Base-by-base conservation (phyloP, 2,113 vertebrate genomes). In the Melanocharis versteri region DNA sequence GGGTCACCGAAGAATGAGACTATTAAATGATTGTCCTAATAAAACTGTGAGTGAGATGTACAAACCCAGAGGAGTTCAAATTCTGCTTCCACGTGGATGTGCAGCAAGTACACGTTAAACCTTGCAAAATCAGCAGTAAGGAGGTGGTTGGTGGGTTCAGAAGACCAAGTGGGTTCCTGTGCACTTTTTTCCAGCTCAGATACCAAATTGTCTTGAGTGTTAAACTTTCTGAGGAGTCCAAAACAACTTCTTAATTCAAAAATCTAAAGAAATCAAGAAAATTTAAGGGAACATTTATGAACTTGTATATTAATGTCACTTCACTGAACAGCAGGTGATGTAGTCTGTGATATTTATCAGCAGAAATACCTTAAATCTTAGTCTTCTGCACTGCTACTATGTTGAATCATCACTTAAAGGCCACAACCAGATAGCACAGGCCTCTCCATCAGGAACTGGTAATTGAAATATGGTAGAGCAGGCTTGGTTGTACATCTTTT, bases 81-180 rank as follows among this genome's bases (percentile, higher is more conserved):
- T 95, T 95, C 91, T 96, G 76, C 96, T 95, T 97, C 97, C 97
- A 96, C 91, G 71, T 97, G 68, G 93, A 97, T 78, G 50, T 83
- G 71, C 61, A 94, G 66, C 77, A 87, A 88, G 45, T 48, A 33
- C 70, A 87, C 5, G 2, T 96, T 81, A 68, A 89, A 88, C 84
- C 76, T 82, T 97, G 91, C 93, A 88, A 81, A 95, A 91, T 92
- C 93, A 95, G 89, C 93, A 90, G 48, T 50, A 86, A 87, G 51
- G 61, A 75, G 37, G 48, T 42, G 27, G 23, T 60, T 78, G 50
- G 28, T 58, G n/a, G 62, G 83, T 93, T 86, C 90, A 92, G 88
- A 56, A 91, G n/a, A 90, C 48, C 76, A 89, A 89, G 8, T 56
- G 51, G 21, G 65, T 82, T 89, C 78, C 71, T 4, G 3, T 77